Base-by-base conservation (phyloP, 2,113 vertebrate genomes). In the Castor canadensis region DNA sequence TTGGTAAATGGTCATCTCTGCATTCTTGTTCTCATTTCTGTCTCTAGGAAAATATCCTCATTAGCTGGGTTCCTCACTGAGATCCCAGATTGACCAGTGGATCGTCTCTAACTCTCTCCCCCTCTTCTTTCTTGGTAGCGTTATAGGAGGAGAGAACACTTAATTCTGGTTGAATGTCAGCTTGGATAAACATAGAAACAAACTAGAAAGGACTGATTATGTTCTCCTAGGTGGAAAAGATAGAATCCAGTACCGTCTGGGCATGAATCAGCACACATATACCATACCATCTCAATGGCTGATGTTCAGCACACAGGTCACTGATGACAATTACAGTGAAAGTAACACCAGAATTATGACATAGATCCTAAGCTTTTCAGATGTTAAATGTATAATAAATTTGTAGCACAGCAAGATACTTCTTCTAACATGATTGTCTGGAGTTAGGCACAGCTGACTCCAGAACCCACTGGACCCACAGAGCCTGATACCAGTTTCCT, bases 101-200 rank as follows among this genome's bases (percentile, higher is more conserved):
- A 62, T 95, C 90, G 83, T 58, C 86, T 80, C 1, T 83, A 82
- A 84, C 67, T 83, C 91, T 71, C 60, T 71, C 56, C 71, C 76
- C 56, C 52, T 28, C 32, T 49, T 54, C 89, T 88, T 40, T 91
- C 95, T 81, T 54, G 11, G 73, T 67, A 84, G 60, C 82, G 62
- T 71, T 95, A 83, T 85, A 69, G 82, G 71, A 93, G n/a, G 87
- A 91, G 69, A 96, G 93, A 87, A 95, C 88, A 86, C 83, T 96
- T 97, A 96, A 97, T 96, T 96, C 96, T 96, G 47, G 58, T 89
- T 95, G 93, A 97, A 94, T 96, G 79, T 95, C 93, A 96, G 52
- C 92, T 84, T 92, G 86, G 77, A 72, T 94, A 95, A 95, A 97
- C 95, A 96, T 77, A 94, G 93, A 92, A 96, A 94, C 93, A 47